phyloP scores from a whole-genome alignment of 1,140 invertebrate genomes.

The Magallana angulata region DNA sequence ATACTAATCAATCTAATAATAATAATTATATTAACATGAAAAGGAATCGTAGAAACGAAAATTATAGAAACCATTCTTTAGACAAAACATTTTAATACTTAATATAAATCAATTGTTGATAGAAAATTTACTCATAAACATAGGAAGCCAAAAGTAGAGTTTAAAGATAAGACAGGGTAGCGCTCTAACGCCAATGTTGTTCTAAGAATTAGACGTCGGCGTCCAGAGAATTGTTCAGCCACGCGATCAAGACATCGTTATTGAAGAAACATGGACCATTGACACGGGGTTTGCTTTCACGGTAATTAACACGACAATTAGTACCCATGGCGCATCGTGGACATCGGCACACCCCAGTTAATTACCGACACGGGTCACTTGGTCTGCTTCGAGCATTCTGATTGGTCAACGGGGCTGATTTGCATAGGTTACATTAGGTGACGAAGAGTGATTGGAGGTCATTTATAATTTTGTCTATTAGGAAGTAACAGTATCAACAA shows the following conservation, averaged over 20 bases:
- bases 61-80: no score
- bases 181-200: background rate
- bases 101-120: background rate
- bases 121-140: background rate
- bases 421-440: constrained; percentile 22
- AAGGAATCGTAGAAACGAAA: no score
- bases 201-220: constrained; percentile 13
- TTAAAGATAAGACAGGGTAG: background rate
- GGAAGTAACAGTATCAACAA: background rate
- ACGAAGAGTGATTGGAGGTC: background rate
- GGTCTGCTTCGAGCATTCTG: background rate
- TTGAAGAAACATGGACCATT: background rate
- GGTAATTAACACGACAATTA: constrained; percentile 11
- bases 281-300: constrained; percentile 12
- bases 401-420: constrained; percentile 9
- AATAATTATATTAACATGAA: no score
- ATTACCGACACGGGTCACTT: constrained; percentile 16
- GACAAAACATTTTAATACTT: no score
- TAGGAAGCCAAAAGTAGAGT: background rate
- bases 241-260: background rate
- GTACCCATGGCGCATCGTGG: background rate
- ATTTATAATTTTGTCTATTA: background rate
- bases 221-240: background rate
- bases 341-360: background rate
- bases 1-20: no score